These are phyloP conservation scores for Idris sp. DNA, from an alignment of 1,140 invertebrate species.

Conservation along the genomic window DNA sequence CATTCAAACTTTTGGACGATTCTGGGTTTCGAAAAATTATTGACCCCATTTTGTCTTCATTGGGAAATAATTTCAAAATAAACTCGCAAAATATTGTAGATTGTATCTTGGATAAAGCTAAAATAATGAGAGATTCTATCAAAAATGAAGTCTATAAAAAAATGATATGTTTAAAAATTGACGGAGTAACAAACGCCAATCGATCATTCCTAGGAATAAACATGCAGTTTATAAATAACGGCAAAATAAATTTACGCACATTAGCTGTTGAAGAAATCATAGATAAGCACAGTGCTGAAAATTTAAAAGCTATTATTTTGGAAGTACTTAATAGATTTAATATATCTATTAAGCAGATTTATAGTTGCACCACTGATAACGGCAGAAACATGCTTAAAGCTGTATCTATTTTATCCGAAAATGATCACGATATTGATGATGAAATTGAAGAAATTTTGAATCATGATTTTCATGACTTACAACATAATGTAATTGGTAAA, in stretches of 20 bases:
- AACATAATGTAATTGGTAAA: no score
- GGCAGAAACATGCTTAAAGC: constrained; percentile 11
- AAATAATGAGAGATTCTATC: neutral
- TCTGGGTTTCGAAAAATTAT: constrained; percentile 24
- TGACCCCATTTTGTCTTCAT: constrained; percentile 11
- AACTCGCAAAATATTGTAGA: constrained; percentile 18
- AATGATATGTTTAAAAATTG: neutral
- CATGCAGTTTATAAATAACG: constrained; percentile 9
- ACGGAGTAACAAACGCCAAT: neutral
- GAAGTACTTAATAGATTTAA: constrained; percentile 8
- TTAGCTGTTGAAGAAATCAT: constrained; percentile 3
- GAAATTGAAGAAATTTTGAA: no score
- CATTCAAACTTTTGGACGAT: constrained; percentile 20
- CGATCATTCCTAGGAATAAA: constrained; percentile 18
- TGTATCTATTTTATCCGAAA: no score
- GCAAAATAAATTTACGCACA: constrained; percentile 3
- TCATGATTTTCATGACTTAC: no score
- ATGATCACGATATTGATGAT: no score
- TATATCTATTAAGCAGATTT: constrained; percentile 3
- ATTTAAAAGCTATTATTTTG: constrained; percentile 1
- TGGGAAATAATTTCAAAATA: constrained; percentile 13
- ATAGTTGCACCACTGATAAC: constrained; percentile 20
- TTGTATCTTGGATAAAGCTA: constrained; percentile 14
- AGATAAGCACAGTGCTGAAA: constrained; percentile 1
- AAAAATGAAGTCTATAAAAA: neutral